These are phyloP conservation scores for Crenichthys baileyi DNA, from an alignment of 2,797 vertebrate genomes.

Conservation along the genomic window DNA sequence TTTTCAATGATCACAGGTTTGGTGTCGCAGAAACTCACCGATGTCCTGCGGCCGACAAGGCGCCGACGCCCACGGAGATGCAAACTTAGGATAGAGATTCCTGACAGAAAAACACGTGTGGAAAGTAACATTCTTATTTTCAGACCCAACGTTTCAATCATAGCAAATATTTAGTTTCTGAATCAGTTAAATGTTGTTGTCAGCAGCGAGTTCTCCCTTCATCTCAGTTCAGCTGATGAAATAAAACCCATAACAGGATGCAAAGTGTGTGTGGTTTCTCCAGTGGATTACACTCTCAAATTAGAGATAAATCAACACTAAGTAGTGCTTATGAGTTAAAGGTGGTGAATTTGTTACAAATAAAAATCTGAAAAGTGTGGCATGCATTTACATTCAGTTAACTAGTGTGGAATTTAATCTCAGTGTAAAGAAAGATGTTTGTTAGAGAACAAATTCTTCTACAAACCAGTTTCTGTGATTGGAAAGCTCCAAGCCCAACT, in stretches of 20 bases:
- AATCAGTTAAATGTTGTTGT: not conserved
- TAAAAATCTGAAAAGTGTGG: not conserved
- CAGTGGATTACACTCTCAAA: no score
- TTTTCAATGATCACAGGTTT: not conserved
- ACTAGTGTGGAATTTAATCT: no score
- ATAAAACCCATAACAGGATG: not conserved
- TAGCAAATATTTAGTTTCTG: not conserved
- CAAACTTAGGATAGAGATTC: conserved; percentile 88
- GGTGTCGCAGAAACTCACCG: conserved; percentile 78
- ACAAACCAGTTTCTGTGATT: no score
- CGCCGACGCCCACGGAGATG: conserved; percentile 97
- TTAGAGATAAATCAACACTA: no score
- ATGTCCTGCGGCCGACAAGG: conserved; percentile 99
- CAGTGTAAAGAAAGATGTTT: no score
- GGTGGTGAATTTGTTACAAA: not conserved
- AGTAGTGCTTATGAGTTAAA: not conserved
- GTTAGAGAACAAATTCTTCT: no score
- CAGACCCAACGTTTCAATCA: not conserved
- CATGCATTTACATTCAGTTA: not conserved
- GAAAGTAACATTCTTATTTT: not conserved
- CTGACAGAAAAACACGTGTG: conserved; percentile 24
- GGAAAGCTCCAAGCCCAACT: no score
- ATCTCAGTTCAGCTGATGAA: not conserved
- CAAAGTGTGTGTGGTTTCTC: not conserved
- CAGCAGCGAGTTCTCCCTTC: not conserved